Conservation (phyloP, 2,797 vertebrate species). For the Peromyscus aztecus region DNA sequence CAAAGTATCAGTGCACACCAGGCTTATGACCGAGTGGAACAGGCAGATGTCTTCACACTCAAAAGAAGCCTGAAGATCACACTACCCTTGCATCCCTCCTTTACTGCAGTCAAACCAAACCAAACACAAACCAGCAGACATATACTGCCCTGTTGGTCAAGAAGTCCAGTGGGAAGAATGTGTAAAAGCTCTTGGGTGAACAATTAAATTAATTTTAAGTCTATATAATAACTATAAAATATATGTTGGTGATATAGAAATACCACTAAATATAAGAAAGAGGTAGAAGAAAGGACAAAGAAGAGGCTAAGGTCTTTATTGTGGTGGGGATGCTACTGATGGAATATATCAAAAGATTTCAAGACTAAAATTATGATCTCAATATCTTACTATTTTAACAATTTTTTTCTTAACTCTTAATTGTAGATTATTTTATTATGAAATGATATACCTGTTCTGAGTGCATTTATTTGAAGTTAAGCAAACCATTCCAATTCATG, state of each 20-base stretch:
- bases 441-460: not conserved
- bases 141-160: not conserved
- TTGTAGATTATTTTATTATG: not conserved
- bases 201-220: not conserved
- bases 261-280: slow-evolving; percentile 26
- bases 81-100: not conserved
- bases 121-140: not conserved
- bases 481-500: slow-evolving; percentile 47
- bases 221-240: slow-evolving; percentile 22
- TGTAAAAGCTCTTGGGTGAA: not conserved
- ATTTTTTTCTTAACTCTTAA: slow-evolving; percentile 7
- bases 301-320: not conserved
- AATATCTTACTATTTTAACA: slow-evolving; percentile 50
- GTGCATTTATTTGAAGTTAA: slow-evolving; percentile 62
- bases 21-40: not conserved
- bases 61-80: not conserved
- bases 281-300: not conserved
- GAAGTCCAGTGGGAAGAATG: not conserved
- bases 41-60: not conserved
- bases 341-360: not conserved
- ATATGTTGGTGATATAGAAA: not conserved
- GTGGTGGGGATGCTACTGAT: not conserved
- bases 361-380: slow-evolving; percentile 26
- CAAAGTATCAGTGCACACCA: not conserved
- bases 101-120: not conserved